phyloP scores from a whole-genome alignment of 2,888 invertebrate species.

The Nemotelus pantherinus region DNA sequence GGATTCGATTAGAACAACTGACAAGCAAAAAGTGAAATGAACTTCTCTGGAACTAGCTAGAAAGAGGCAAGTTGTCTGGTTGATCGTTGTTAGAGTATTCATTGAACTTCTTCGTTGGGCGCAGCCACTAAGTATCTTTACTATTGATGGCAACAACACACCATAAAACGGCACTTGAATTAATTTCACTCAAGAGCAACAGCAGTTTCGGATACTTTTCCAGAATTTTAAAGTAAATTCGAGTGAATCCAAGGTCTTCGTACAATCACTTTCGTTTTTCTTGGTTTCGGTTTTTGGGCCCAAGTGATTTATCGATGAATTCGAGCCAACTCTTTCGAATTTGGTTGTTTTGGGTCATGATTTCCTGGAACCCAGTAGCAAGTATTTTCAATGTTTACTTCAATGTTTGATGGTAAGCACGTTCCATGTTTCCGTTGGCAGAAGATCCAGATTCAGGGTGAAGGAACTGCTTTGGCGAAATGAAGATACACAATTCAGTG shows the following conservation, averaged over 20 bases:
- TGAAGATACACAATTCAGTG: not conserved
- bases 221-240: constrained; percentile 15
- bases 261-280: not conserved
- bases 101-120: too few relatives aligned
- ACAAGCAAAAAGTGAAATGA: constrained; percentile 33
- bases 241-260: not conserved
- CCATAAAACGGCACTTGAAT: not conserved
- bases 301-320: constrained; percentile 11
- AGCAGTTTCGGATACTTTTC: constrained; percentile 1
- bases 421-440: constrained; percentile 1
- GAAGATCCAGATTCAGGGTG: not conserved
- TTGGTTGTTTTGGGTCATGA: not conserved
- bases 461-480: not conserved
- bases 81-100: too few relatives aligned
- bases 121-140: too few relatives aligned
- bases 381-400: not conserved
- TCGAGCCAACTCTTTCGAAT: not conserved
- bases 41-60: constrained; percentile 17
- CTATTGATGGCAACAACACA: too few relatives aligned
- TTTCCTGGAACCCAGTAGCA: constrained; percentile 5
- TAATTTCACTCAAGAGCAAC: not conserved
- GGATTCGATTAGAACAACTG: constrained; percentile 23
- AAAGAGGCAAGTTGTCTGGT: not conserved
- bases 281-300: not conserved
- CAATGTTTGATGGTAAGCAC: not conserved